These are phyloP conservation scores for Temnopleurus reevesii DNA, from an alignment of 53 echinoderm and acorn worm genomes.

Conservation along the genomic window DNA sequence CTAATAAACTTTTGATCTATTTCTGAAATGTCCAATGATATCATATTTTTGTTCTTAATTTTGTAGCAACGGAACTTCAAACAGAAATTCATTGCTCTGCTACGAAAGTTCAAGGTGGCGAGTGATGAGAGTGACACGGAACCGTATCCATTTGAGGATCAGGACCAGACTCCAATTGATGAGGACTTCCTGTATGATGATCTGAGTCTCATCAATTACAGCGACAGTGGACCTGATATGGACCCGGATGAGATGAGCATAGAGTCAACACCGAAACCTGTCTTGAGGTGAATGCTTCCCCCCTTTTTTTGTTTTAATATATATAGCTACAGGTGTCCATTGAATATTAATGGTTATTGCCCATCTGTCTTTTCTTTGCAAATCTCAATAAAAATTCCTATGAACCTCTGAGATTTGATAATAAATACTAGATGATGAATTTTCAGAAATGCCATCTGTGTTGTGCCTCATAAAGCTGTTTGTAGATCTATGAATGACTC, in stretches of 20 bases:
- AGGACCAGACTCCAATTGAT: conserved; percentile 86
- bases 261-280: conserved; percentile 97
- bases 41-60: background rate
- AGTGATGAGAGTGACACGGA: conserved; percentile 98
- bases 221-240: conserved; percentile 96
- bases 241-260: conserved; percentile 95
- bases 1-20: too few species aligned
- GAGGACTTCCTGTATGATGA: conserved; percentile 97
- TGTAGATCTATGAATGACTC: too few species aligned
- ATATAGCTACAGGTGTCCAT: too few species aligned
- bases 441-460: too few species aligned
- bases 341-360: too few species aligned
- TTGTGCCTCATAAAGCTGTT: too few species aligned
- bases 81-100: conserved; percentile 97
- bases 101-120: conserved; percentile 96
- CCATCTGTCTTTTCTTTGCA: too few species aligned
- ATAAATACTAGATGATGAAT: too few species aligned
- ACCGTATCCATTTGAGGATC: conserved; percentile 86
- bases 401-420: too few species aligned
- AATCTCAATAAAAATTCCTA: too few species aligned
- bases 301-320: too few species aligned
- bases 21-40: background rate
- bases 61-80: conserved; percentile 97
- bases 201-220: conserved; percentile 85
- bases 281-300: conserved; percentile 76